Conservation (phyloP, 2,797 vertebrate genomes). For the Enteromius thamalakanensis region DNA sequence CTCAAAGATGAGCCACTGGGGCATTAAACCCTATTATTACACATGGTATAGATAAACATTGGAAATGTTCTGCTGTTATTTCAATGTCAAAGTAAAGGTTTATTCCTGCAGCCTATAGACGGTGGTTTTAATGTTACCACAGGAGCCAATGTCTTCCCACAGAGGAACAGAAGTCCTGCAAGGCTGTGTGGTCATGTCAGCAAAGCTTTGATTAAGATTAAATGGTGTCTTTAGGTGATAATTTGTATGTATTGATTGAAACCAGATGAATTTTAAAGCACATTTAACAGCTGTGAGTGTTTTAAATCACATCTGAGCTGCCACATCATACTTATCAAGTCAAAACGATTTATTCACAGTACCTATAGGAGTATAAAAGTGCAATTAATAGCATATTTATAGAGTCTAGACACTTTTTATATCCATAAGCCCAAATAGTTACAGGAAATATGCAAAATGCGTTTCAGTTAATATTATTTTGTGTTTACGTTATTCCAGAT, state of each 20-base stretch:
- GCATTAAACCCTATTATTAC: conserved; percentile 49
- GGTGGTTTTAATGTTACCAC: conserved; percentile 43
- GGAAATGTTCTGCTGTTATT: conserved; percentile 49
- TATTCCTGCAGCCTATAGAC: conserved; percentile 39
- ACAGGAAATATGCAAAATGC: neutral
- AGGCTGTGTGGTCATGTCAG: conserved; percentile 34
- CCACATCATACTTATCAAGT: neutral
- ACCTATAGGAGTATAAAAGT: neutral
- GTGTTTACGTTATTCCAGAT: conserved; percentile 22
- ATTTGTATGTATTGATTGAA: conserved; percentile 38
- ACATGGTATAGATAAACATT: conserved; percentile 48
- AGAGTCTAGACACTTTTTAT: neutral
- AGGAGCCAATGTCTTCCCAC: conserved; percentile 12
- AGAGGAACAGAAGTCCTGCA: conserved; percentile 32
- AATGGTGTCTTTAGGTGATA: conserved; percentile 42
- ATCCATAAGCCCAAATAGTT: neutral
- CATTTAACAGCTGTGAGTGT: conserved; percentile 6
- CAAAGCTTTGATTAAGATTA: conserved; percentile 50
- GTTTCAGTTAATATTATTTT: conserved; percentile 15
- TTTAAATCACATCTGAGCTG: conserved; percentile 5
- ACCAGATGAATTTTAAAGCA: conserved; percentile 25
- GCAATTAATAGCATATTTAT: neutral
- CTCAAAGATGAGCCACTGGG: conserved; percentile 25
- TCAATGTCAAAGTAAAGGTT: conserved; percentile 40
- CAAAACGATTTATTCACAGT: conserved; percentile 7